Percentiles rank a stretch among this genome's conserved stretches.
Conservation (phyloP, 37 sponge, comb jelly and placozoan genomes). For the Beroe forskalii region DNA sequence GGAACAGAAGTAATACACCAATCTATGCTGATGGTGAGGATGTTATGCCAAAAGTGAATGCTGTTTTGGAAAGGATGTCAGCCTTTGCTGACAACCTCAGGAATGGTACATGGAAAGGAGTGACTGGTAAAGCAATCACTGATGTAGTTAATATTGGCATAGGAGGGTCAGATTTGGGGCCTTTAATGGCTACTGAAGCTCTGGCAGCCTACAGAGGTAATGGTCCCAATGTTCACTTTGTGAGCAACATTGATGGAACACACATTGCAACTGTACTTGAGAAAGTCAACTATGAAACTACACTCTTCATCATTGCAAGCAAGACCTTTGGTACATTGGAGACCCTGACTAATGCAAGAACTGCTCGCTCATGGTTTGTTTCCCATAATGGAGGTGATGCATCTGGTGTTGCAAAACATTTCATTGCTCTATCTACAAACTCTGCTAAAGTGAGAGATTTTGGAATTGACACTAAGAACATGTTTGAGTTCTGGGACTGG, state of each 20-base stretch:
- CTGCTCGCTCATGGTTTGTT: constrained; percentile 91
- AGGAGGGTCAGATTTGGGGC: constrained; percentile 99
- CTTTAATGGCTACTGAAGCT: constrained; percentile 97
- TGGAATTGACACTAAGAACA: constrained; percentile 93
- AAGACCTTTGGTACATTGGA: constrained; percentile 99
- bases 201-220: constrained; percentile 85
- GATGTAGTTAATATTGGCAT: constrained; percentile 99
- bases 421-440: constrained; percentile 99
- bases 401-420: constrained; percentile 84
- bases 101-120: constrained; percentile 95
- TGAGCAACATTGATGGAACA: constrained; percentile 98
- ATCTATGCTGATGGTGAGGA: constrained; percentile 91
- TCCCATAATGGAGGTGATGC: constrained; percentile 79
- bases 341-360: constrained; percentile 96
- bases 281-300: constrained; percentile 75
- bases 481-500: constrained; percentile 99
- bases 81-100: constrained; percentile 86
- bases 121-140: constrained; percentile 88
- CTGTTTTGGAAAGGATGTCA: constrained; percentile 87
- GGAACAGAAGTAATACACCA: constrained; percentile 89
- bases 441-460: constrained; percentile 87
- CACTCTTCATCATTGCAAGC: constrained; percentile 94
- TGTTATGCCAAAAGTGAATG: constrained; percentile 86
- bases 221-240: constrained; percentile 90
- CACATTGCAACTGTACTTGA: constrained; percentile 81